Conservation (phyloP, 2,888 invertebrate genomes). For the Andrena marginata region DNA sequence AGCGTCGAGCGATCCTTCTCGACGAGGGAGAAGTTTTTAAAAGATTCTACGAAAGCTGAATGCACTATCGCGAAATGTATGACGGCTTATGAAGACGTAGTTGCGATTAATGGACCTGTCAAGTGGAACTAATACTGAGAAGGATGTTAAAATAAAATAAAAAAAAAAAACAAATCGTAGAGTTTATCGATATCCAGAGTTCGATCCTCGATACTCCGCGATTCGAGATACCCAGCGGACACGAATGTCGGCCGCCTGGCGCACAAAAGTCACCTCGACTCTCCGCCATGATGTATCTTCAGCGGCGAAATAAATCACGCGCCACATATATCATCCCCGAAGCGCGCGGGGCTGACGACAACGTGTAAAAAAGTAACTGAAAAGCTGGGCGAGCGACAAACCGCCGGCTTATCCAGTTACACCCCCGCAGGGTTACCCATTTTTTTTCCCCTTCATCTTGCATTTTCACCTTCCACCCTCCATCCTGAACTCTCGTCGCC, state of each 20-base stretch:
- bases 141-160: too few relatives aligned
- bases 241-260: conserved; percentile 45
- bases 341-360: conserved; percentile 59
- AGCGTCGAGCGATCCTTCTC: neutral
- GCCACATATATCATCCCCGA: conserved; percentile 73
- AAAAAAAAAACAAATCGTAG: neutral
- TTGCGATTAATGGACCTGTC: too few relatives aligned
- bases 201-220: neutral
- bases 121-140: too few relatives aligned
- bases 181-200: neutral
- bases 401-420: conserved; percentile 78
- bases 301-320: conserved; percentile 74
- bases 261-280: conserved; percentile 60
- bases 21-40: neutral
- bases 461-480: conserved; percentile 41
- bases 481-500: conserved; percentile 39
- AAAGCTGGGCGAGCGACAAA: conserved; percentile 77
- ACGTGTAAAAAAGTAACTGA: conserved; percentile 76
- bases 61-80: too few relatives aligned
- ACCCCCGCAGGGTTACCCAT: conserved; percentile 66
- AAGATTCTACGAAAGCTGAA: neutral
- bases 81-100: too few relatives aligned
- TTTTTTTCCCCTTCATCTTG: conserved; percentile 63
- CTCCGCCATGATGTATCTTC: conserved; percentile 59
- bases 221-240: conserved; percentile 7